A percentile compares a stretch with the other conserved stretches of the same genome.
Evolutionary conservation across 1,140 invertebrate genomes (phyloP).

Genomic region (Euwallacea fornicatus): DNA sequence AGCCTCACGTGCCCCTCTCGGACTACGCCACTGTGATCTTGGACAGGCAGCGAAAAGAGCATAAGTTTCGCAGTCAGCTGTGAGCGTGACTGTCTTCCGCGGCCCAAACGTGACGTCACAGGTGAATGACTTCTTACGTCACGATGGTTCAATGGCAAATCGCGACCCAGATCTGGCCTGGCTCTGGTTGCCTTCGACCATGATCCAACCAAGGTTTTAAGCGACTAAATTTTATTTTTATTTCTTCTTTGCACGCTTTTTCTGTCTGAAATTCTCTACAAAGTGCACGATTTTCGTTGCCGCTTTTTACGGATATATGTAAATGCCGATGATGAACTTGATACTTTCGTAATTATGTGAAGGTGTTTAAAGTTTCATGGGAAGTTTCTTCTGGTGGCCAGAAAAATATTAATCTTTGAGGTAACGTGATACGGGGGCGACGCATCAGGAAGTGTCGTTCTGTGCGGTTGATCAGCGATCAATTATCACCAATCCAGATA

Average conservation of each 20-base stretch:
- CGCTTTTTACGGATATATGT: no score
- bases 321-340: no score
- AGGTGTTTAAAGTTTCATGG: background rate
- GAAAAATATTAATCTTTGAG: slow-evolving; percentile 1
- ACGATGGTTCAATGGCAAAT: slow-evolving; percentile 56
- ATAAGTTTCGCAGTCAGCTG: slow-evolving; percentile 47
- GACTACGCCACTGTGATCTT: slow-evolving; percentile 9
- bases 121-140: slow-evolving; percentile 55
- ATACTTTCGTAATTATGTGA: no score
- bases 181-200: slow-evolving; percentile 32
- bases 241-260: slow-evolving; percentile 2
- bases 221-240: slow-evolving; percentile 20
- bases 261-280: no score
- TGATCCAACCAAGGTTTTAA: slow-evolving; percentile 33
- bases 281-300: no score
- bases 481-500: no score
- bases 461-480: no score
- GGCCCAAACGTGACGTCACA: slow-evolving; percentile 51
- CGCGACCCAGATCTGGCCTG: slow-evolving; percentile 53
- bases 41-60: slow-evolving; percentile 26
- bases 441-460: background rate
- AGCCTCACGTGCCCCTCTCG: no score
- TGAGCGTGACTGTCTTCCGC: slow-evolving; percentile 47
- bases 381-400: background rate
- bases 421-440: background rate